Conservation (phyloP, 2,888 invertebrate species). For the Macrosoma leucophasiata region DNA sequence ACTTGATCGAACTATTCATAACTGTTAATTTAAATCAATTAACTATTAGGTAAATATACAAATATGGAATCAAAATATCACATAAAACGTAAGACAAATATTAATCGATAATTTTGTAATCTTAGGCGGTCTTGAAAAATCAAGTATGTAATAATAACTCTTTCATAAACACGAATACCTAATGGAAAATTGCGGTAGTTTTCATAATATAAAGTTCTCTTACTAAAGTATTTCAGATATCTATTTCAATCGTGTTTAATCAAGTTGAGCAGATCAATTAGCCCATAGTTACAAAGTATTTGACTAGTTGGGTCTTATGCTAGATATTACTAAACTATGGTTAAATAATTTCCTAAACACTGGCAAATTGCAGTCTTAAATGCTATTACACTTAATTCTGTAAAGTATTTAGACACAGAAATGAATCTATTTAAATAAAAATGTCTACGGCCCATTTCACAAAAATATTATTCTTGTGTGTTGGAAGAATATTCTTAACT, state of each 20-base stretch:
- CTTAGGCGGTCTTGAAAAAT: too few relatives aligned
- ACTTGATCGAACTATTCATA: slow-evolving; percentile 26
- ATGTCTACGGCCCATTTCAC: slow-evolving; percentile 20
- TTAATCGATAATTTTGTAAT: too few relatives aligned
- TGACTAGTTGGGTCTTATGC: slow-evolving; percentile 69
- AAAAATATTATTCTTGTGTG: slow-evolving; percentile 5
- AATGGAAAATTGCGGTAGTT: too few relatives aligned
- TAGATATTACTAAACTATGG: slow-evolving; percentile 47
- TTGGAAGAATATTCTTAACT: slow-evolving; percentile 10
- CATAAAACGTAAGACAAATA: too few relatives aligned
- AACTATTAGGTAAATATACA: too few relatives aligned
- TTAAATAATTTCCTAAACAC: slow-evolving; percentile 52
- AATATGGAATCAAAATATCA: slow-evolving; percentile 19
- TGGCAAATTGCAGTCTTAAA: slow-evolving; percentile 66
- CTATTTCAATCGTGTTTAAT: too few relatives aligned
- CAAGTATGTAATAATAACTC: too few relatives aligned
- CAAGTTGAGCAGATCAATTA: slow-evolving; percentile 50
- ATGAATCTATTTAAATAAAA: slow-evolving; percentile 9
- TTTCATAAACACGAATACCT: too few relatives aligned
- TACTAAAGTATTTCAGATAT: too few relatives aligned
- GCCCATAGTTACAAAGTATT: slow-evolving; percentile 55
- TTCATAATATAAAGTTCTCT: too few relatives aligned
- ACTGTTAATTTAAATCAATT: slow-evolving; percentile 17
- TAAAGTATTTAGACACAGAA: slow-evolving; percentile 21
- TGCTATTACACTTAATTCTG: slow-evolving; percentile 41